phyloP scores from a whole-genome alignment of 2,888 invertebrate genomes.

The Holacanthella duospinosa region DNA sequence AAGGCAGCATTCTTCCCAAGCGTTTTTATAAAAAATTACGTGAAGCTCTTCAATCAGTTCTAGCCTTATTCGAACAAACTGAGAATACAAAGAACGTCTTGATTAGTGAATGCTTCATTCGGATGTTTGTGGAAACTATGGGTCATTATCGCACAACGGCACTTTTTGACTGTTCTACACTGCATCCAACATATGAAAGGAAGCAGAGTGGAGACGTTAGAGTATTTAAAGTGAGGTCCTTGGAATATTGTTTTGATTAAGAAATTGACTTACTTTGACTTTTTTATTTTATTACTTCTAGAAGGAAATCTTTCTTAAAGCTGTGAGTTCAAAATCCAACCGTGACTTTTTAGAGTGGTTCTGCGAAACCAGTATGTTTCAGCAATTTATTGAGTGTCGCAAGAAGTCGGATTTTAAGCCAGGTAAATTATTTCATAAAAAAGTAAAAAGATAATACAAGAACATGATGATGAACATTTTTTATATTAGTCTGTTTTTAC shows the following conservation, averaged over 20 bases:
- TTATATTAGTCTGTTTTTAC: conserved; percentile 11
- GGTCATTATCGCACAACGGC: conserved; percentile 51
- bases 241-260: background rate
- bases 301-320: conserved; percentile 62
- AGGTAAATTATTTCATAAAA: no score
- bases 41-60: conserved; percentile 47
- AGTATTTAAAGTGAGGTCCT: background rate
- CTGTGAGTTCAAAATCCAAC: conserved; percentile 53
- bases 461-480: background rate
- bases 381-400: conserved; percentile 55
- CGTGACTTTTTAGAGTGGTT: conserved; percentile 76
- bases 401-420: conserved; percentile 37
- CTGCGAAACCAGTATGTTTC: conserved; percentile 75
- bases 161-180: background rate
- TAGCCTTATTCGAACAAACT: conserved; percentile 43
- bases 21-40: conserved; percentile 58
- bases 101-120: conserved; percentile 60
- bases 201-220: conserved; percentile 18
- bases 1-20: conserved; percentile 61
- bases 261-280: conserved; percentile 49
- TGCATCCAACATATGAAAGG: conserved; percentile 44
- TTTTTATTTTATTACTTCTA: no score
- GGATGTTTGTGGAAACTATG: conserved; percentile 65
- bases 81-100: conserved; percentile 56
- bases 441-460: no score